Evolutionary conservation across 1,140 invertebrate genomes (phyloP).

Genomic region (Mercenaria mercenaria): DNA sequence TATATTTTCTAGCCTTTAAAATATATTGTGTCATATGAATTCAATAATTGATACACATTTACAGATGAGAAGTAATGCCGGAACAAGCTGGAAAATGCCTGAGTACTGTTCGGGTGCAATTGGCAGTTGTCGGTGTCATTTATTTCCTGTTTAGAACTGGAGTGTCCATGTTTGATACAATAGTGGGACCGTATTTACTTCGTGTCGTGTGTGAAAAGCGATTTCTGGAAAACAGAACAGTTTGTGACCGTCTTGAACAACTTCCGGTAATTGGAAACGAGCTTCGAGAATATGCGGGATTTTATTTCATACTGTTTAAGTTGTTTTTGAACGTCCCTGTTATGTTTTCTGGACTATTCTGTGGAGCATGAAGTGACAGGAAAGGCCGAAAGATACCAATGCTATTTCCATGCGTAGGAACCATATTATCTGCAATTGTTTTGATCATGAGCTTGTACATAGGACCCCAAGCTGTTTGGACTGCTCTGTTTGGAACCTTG

Average conservation of each 20-base stretch:
- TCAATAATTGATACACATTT: no score
- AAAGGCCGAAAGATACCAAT: slow-evolving; percentile 85
- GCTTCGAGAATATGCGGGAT: slow-evolving; percentile 78
- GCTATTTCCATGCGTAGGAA: slow-evolving; percentile 83
- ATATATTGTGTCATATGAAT: no score
- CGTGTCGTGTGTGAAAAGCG: slow-evolving; percentile 78
- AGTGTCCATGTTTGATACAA: slow-evolving; percentile 80
- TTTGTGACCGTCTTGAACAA: slow-evolving; percentile 67
- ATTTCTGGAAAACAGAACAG: slow-evolving; percentile 65
- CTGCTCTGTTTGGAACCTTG: slow-evolving; percentile 79
- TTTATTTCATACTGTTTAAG: slow-evolving; percentile 81
- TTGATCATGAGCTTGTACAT: slow-evolving; percentile 77
- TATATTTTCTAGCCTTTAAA: no score
- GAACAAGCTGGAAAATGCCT: no score
- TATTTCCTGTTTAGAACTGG: no score
- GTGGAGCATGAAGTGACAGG: slow-evolving; percentile 84
- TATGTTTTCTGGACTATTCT: slow-evolving; percentile 83
- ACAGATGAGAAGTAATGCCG: no score
- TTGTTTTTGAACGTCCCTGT: slow-evolving; percentile 84
- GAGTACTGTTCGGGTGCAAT: no score
- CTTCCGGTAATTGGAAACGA: slow-evolving; percentile 71
- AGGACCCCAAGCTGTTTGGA: slow-evolving; percentile 59
- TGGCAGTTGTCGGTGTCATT: no score
- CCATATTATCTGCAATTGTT: slow-evolving; percentile 78
- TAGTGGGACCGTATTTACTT: slow-evolving; percentile 82